Conservation (phyloP, 2,113 vertebrate species). For the Copsychus sechellarum region DNA sequence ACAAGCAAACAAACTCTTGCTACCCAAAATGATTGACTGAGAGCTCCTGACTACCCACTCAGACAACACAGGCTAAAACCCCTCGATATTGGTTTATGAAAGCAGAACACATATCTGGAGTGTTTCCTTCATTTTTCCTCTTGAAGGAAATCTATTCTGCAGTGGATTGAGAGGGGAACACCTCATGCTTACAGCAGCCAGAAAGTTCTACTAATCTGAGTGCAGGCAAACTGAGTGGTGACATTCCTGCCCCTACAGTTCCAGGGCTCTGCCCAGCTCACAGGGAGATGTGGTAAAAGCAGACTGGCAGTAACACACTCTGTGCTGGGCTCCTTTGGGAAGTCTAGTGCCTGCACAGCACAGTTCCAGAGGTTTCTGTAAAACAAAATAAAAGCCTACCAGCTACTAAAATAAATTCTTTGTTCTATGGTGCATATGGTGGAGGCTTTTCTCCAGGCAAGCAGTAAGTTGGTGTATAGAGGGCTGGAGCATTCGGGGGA, state of each 20-base stretch:
- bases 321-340: neutral
- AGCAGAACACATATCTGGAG: neutral
- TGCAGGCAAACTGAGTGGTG: neutral
- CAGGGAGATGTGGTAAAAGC: neutral
- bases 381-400: neutral
- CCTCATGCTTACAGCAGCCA: neutral
- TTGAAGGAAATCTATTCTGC: neutral
- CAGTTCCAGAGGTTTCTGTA: neutral
- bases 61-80: neutral
- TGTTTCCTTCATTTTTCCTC: neutral
- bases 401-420: neutral
- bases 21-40: neutral
- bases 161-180: neutral
- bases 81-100: neutral
- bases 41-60: neutral
- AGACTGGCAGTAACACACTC: neutral
- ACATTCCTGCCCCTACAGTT: neutral
- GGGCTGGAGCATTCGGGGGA: constrained; percentile 78
- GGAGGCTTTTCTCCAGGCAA: constrained; percentile 89
- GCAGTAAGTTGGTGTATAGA: constrained; percentile 74
- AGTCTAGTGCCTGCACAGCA: neutral
- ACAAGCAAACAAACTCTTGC: neutral
- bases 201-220: neutral
- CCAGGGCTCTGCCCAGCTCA: neutral
- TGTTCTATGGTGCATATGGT: constrained; percentile 83